Conservation (phyloP, 2,113 vertebrate genomes). For the Antennarius striatus region DNA sequence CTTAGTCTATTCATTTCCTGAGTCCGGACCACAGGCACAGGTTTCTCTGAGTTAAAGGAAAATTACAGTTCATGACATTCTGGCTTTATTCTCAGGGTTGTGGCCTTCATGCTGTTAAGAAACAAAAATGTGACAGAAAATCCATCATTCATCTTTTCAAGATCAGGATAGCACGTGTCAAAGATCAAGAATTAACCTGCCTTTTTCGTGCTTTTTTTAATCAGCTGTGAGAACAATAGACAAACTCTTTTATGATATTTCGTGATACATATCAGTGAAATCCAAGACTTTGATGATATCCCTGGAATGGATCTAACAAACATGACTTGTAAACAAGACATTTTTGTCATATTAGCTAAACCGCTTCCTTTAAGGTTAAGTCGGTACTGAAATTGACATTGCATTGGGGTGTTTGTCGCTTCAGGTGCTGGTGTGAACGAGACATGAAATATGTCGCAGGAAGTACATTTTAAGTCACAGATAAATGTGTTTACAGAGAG, state of each 20-base stretch:
- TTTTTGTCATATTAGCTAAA: slow-evolving; percentile 6
- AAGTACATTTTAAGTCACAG: slow-evolving; percentile 12
- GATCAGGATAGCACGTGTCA: not conserved
- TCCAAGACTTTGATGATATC: too few relatives aligned
- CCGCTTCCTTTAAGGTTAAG: not conserved
- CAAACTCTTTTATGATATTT: too few relatives aligned
- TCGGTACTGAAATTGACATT: not conserved
- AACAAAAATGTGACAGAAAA: not conserved
- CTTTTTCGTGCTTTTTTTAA: too few relatives aligned
- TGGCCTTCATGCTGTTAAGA: slow-evolving; percentile 6
- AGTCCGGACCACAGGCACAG: slow-evolving; percentile 11
- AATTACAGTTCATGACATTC: slow-evolving; percentile 6
- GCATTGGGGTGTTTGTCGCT: not conserved
- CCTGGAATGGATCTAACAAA: too few relatives aligned
- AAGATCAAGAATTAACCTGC: not conserved
- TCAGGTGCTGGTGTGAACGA: not conserved
- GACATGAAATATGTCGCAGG: slow-evolving; percentile 1
- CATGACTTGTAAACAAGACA: too few relatives aligned
- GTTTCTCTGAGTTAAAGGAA: slow-evolving; percentile 20
- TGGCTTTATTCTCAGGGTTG: slow-evolving; percentile 12
- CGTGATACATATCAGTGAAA: too few relatives aligned
- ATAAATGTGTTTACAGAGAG: slow-evolving; percentile 8
- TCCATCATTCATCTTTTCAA: too few relatives aligned
- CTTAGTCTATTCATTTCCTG: slow-evolving; percentile 21
- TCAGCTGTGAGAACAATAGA: too few relatives aligned